These are phyloP conservation scores for Eumaeus atala DNA, from an alignment of 1,140 invertebrate species.

Conservation along the genomic window DNA sequence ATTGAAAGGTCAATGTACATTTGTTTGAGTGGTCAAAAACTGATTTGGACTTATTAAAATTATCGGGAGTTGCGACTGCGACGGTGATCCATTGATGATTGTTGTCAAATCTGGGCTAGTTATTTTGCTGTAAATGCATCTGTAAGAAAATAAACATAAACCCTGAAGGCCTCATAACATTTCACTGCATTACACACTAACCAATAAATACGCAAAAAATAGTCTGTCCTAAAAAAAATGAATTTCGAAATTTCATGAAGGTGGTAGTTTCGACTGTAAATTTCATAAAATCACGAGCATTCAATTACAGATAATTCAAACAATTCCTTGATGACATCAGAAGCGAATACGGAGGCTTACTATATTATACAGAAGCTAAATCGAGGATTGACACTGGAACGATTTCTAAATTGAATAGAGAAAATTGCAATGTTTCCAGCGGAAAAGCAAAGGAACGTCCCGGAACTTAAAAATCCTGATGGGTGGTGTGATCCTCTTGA, in stretches of 20 bases:
- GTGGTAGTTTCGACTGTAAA: constrained; percentile 24
- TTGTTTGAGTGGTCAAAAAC: constrained; percentile 12
- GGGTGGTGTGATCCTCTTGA: constrained; percentile 16
- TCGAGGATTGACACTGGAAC: too few relatives aligned
- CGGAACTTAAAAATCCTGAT: constrained; percentile 17
- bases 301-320: constrained; percentile 21
- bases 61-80: constrained; percentile 23
- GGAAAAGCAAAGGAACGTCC: constrained; percentile 16
- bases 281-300: too few relatives aligned
- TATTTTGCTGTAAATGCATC: constrained; percentile 22
- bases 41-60: constrained; percentile 22
- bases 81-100: constrained; percentile 24
- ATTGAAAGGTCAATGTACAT: constrained; percentile 15
- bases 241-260: constrained; percentile 15
- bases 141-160: too few relatives aligned
- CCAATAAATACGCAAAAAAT: too few relatives aligned
- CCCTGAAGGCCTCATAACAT: constrained; percentile 18
- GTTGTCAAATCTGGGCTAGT: constrained; percentile 22
- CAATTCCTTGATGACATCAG: constrained; percentile 21
- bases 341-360: constrained; percentile 19
- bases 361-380: constrained; percentile 22
- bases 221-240: constrained; percentile 19
- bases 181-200: constrained; percentile 26
- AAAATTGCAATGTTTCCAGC: constrained; percentile 20
- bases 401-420: constrained; percentile 10